phyloP scores from a whole-genome alignment of 2,797 vertebrate species.

The Cirrhinus mrigala region DNA sequence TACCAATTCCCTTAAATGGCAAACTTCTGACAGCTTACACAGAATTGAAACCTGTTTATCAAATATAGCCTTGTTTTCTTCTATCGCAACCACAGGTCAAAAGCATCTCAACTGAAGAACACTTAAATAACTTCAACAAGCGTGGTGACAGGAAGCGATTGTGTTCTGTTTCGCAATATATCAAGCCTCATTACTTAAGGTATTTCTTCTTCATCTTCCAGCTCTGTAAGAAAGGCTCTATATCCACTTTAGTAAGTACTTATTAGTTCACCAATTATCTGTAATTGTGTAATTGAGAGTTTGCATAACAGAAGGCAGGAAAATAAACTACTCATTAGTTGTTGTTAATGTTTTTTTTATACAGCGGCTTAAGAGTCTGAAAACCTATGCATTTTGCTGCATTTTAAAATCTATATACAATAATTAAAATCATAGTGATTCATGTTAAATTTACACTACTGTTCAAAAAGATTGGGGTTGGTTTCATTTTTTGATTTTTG shows the following conservation, averaged over 20 bases:
- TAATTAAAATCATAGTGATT: not conserved
- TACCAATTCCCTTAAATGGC: not conserved
- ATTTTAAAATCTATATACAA: not conserved
- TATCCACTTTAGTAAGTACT: conserved; percentile 39
- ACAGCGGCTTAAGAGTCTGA: not conserved
- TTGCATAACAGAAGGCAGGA: not conserved
- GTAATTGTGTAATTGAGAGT: not conserved
- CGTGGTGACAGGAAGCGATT: conserved; percentile 61
- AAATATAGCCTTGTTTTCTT: conserved; percentile 14
- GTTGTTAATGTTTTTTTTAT: not conserved
- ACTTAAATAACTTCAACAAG: conserved; percentile 51
- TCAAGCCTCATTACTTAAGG: conserved; percentile 28
- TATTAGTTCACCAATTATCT: conserved; percentile 2
- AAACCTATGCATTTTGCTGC: not conserved
- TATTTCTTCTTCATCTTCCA: conserved; percentile 12
- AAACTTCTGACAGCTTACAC: not conserved
- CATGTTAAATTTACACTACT: not conserved
- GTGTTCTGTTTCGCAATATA: conserved; percentile 51
- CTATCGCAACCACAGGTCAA: conserved; percentile 15
- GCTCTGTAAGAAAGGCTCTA: conserved; percentile 8
- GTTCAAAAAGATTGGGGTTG: not conserved
- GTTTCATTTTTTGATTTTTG: not conserved
- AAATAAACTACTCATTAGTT: not conserved
- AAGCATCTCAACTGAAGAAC: conserved; percentile 56
- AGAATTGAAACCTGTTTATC: not conserved